Conservation (phyloP, 2,888 invertebrate genomes). For the Sarcophaga rosellei region DNA sequence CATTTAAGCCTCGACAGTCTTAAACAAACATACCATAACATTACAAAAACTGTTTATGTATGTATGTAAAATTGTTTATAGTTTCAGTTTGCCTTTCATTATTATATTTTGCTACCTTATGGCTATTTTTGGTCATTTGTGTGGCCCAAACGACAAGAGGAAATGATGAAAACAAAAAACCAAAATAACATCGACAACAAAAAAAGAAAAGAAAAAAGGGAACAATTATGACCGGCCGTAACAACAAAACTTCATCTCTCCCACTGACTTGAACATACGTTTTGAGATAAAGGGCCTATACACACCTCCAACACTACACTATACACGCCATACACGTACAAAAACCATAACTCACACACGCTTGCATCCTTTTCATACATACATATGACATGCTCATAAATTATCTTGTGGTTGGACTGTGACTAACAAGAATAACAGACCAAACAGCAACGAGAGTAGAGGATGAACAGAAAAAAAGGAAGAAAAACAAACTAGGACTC, state of each 20-base stretch:
- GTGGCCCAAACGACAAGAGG: background rate
- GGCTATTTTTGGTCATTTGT: constrained; percentile 37
- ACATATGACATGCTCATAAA: constrained; percentile 49
- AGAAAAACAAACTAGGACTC: constrained; percentile 12
- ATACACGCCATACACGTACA: background rate
- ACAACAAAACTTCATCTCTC: constrained; percentile 50
- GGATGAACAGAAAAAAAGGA: background rate
- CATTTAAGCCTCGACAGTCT: constrained; percentile 11
- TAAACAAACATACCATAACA: constrained; percentile 14
- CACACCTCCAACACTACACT: background rate
- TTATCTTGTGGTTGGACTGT: constrained; percentile 57
- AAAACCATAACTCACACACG: background rate
- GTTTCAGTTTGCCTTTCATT: constrained; percentile 27
- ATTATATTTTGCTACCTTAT: constrained; percentile 28
- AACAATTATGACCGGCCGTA: constrained; percentile 61
- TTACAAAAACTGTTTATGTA: background rate
- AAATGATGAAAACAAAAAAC: background rate
- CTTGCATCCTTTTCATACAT: background rate
- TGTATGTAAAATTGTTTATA: background rate
- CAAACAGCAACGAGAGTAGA: background rate
- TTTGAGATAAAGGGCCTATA: background rate
- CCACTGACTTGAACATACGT: constrained; percentile 25
- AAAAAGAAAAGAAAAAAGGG: constrained; percentile 24
- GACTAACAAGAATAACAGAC: constrained; percentile 52
- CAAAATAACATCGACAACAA: constrained; percentile 40